Conservation (phyloP, 2,888 invertebrate species). For the Rhynchonema sp. region DNA sequence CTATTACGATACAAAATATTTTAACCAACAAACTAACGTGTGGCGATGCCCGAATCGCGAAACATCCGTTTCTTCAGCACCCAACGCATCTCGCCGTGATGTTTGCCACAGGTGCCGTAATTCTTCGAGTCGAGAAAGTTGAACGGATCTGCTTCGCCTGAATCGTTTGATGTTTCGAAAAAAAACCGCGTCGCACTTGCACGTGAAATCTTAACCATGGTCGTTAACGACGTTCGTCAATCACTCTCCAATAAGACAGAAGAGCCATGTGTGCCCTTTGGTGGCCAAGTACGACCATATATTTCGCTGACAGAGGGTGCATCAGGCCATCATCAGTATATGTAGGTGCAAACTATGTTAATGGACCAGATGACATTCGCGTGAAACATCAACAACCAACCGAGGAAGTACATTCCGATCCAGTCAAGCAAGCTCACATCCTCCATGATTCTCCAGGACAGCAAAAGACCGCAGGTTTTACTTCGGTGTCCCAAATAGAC, state of each 20-base stretch:
- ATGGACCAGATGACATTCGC: no score
- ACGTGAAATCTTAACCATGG: no score
- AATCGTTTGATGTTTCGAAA: no score
- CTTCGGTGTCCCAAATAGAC: not conserved
- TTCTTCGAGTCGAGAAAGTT: constrained; percentile 30
- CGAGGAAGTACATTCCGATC: constrained; percentile 32
- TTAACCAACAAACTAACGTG: not conserved
- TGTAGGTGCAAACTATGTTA: no score
- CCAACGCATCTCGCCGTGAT: constrained; percentile 16
- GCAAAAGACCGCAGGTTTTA: constrained; percentile 17
- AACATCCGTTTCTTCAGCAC: not conserved
- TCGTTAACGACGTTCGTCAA: no score
- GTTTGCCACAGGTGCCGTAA: constrained; percentile 27
- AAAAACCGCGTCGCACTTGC: no score
- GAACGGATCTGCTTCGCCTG: constrained; percentile 25
- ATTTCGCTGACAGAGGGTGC: no score
- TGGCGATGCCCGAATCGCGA: not conserved
- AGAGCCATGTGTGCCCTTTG: no score
- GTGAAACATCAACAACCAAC: no score
- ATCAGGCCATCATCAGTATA: no score
- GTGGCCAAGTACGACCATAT: no score
- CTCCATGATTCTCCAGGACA: constrained; percentile 31
- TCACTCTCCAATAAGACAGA: no score
- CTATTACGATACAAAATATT: not conserved
- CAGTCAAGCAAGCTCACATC: constrained; percentile 30